Evolutionary conservation across 2,113 vertebrate genomes (phyloP), one percentile per base, ranked within the genome.

Genomic region (Neodontobutis hainanensis): DNA sequence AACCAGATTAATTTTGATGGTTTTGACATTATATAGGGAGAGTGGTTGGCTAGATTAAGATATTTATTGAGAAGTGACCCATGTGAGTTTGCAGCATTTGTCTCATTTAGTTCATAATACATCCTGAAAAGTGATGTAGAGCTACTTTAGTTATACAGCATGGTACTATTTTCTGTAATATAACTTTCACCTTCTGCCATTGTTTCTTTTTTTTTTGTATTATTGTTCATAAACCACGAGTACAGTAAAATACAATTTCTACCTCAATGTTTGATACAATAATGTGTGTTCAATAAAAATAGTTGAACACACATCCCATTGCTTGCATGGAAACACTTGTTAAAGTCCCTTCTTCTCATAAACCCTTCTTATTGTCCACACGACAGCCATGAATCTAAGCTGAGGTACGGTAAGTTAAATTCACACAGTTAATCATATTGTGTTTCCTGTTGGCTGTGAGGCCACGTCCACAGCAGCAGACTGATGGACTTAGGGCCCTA

Each of bases 381-480:
- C 63, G 73, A 75, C 45, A 64, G 11, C 27, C 48, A 34, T 55
- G 50, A 15, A 40, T 57, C 36, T 57, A 40, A 40, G 27, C n/a
- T 34, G 44, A 11, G 3, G 3, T 27, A 46, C 34, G 55, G 53
- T 15, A 15, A 35, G 27, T 15, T 9, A 78, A 58, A 50, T 40
- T 68, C 59, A 51, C 49, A 68, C 52, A 65, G 36, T 56, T 65
- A 73, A 80, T 71, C 62, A 71, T 7, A 68, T 27, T 70, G 15
- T 11, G 42, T 70, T 80, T 74, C 55, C 74, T 61, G 45, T 63
- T 72, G 34, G 50, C 49, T 14, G 51, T 12, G 46, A 43, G 40
- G 59, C 27, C 19, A 49, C 68, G 58, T 71, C 62, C 44, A 50
- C 14, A 46, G 44, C 44, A 14, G 44, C 11, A 68, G 63, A 69